phyloP scores from a whole-genome alignment of 1,140 invertebrate species.

The Ylistrum balloti region DNA sequence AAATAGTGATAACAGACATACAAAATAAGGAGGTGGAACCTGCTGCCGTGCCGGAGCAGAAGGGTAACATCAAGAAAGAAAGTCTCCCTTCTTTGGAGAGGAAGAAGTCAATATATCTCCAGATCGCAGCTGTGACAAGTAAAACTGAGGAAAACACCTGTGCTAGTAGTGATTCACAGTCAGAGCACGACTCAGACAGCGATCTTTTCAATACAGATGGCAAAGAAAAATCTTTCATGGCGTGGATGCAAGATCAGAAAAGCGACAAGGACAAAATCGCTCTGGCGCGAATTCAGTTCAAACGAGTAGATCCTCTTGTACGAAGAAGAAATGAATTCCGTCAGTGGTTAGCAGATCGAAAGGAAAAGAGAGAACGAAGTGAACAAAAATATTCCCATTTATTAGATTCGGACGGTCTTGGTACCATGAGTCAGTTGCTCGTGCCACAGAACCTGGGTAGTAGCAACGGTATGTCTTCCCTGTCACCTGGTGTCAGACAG shows the following conservation, averaged over 20 bases:
- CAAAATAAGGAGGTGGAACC: neutral
- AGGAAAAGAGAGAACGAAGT: neutral
- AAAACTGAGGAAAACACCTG: constrained; percentile 21
- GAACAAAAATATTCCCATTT: neutral
- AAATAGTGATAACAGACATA: neutral
- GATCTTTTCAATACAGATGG: neutral
- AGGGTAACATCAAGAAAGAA: neutral
- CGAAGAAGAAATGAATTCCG: constrained; percentile 42
- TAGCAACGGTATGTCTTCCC: neutral
- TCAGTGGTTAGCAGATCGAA: neutral
- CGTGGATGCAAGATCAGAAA: constrained; percentile 58
- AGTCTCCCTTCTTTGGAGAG: constrained; percentile 42
- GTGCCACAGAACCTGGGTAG: neutral
- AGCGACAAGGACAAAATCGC: neutral
- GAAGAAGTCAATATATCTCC: constrained; percentile 56
- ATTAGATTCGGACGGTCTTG: neutral
- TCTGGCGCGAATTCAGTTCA: neutral
- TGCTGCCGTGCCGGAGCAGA: neutral
- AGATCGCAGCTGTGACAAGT: constrained; percentile 51
- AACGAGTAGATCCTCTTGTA: constrained; percentile 37
- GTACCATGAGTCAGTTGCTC: neutral
- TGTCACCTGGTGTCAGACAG: neutral
- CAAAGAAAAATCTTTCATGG: constrained; percentile 58
- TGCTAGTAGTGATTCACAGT: constrained; percentile 50
- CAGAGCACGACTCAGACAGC: constrained; percentile 46